phyloP scores from a whole-genome alignment of 92 coral and sea anemone species.

The Porites divaricata region DNA sequence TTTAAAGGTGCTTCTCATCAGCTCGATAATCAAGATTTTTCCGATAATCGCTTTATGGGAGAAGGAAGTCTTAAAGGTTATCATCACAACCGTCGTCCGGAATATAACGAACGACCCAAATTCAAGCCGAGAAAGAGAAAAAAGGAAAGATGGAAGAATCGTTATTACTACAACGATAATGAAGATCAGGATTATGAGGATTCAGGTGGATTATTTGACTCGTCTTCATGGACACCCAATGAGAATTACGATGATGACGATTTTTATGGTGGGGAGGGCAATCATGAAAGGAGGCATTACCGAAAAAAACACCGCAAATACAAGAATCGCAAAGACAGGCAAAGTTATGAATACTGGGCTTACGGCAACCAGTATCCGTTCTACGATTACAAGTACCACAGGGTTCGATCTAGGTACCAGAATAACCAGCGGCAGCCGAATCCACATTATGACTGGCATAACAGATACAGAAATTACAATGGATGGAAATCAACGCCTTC shows the following conservation, averaged over 20 bases:
- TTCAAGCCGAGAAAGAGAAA: not conserved
- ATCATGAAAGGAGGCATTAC: slow-evolving; percentile 23
- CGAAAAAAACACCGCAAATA: slow-evolving; percentile 17
- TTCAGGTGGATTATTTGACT: slow-evolving; percentile 31
- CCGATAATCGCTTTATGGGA: not conserved
- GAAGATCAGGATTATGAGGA: slow-evolving; percentile 18
- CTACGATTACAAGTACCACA: slow-evolving; percentile 31
- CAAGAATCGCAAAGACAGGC: slow-evolving; percentile 36
- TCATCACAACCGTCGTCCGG: not conserved
- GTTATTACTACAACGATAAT: not conserved
- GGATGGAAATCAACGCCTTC: slow-evolving; percentile 16
- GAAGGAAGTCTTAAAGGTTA: not conserved
- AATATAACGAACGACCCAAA: not conserved
- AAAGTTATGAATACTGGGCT: slow-evolving; percentile 45
- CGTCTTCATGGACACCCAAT: slow-evolving; percentile 19
- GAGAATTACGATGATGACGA: slow-evolving; percentile 1
- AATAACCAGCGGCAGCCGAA: not conserved
- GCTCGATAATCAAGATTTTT: not conserved
- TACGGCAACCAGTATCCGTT: slow-evolving; percentile 34
- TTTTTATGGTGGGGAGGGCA: slow-evolving; percentile 43
- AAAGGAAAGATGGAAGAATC: slow-evolving; percentile 9
- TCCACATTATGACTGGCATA: slow-evolving; percentile 12
- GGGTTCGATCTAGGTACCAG: not conserved
- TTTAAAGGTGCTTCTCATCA: not conserved
- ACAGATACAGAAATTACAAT: not conserved